Evolutionary conservation across 2,797 vertebrate species (phyloP).

Genomic region (Lycodopsis pacificus): DNA sequence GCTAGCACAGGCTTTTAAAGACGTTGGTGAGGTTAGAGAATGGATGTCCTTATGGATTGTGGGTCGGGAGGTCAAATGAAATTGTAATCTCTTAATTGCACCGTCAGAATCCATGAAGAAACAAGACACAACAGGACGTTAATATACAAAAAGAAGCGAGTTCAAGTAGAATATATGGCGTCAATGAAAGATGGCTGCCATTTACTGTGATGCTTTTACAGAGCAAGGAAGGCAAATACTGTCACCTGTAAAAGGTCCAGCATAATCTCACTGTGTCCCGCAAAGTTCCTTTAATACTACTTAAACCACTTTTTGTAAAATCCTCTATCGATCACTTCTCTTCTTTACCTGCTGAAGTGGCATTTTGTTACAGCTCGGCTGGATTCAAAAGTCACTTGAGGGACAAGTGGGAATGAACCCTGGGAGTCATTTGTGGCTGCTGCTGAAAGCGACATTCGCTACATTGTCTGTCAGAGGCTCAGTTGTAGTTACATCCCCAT

Average conservation of each 20-base stretch:
- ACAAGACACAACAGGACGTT: neutral
- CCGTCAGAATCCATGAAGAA: neutral
- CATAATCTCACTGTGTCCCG: neutral
- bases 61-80: slow-evolving; percentile 8
- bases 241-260: neutral
- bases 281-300: neutral
- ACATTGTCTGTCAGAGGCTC: slow-evolving; percentile 5
- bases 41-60: slow-evolving; percentile 15
- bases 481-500: slow-evolving; percentile 16
- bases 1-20: slow-evolving; percentile 14
- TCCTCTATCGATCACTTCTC: neutral
- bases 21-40: neutral
- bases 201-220: neutral
- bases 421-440: neutral
- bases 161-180: neutral
- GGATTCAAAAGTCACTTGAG: neutral
- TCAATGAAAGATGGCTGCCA: neutral
- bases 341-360: neutral
- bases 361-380: neutral
- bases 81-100: slow-evolving; percentile 23
- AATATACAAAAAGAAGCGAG: neutral
- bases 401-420: neutral
- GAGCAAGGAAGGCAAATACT: neutral
- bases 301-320: neutral
- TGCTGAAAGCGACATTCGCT: slow-evolving; percentile 16